Conservation (phyloP, 2,888 invertebrate species). For the Zele albiditarsus region DNA sequence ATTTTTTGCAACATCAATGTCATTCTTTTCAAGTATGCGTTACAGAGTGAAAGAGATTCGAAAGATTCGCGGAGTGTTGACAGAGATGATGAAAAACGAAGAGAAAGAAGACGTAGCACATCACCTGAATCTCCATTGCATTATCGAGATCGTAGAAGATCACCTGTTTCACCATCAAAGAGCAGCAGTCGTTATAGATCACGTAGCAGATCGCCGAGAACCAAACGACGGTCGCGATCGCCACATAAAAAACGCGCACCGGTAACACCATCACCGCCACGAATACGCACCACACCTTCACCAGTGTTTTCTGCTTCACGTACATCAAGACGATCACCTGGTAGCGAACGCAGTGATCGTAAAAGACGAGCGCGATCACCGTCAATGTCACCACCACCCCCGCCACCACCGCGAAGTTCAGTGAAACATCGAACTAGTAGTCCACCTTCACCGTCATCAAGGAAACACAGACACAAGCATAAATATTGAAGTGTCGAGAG, state of each 20-base stretch:
- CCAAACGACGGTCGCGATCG: conserved; percentile 73
- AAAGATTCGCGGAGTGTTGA: conserved; percentile 70
- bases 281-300: conserved; percentile 68
- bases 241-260: conserved; percentile 69
- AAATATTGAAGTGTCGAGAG: conserved; percentile 70
- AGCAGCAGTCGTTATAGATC: conserved; percentile 66
- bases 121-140: conserved; percentile 69
- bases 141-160: conserved; percentile 67
- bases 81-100: conserved; percentile 68
- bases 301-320: conserved; percentile 64
- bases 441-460: conserved; percentile 73
- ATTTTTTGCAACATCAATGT: conserved; percentile 1
- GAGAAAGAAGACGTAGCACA: conserved; percentile 67
- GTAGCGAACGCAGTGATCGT: conserved; percentile 59
- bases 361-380: conserved; percentile 67
- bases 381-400: conserved; percentile 68
- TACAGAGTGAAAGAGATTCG: conserved; percentile 68
- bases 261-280: conserved; percentile 68
- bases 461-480: conserved; percentile 76
- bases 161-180: conserved; percentile 65
- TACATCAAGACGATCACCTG: conserved; percentile 60
- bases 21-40: conserved; percentile 39
- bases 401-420: conserved; percentile 60
- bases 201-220: conserved; percentile 70
- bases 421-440: conserved; percentile 65